phyloP scores from a whole-genome alignment of 2,888 invertebrate species.

The Microdon myrmicae region DNA sequence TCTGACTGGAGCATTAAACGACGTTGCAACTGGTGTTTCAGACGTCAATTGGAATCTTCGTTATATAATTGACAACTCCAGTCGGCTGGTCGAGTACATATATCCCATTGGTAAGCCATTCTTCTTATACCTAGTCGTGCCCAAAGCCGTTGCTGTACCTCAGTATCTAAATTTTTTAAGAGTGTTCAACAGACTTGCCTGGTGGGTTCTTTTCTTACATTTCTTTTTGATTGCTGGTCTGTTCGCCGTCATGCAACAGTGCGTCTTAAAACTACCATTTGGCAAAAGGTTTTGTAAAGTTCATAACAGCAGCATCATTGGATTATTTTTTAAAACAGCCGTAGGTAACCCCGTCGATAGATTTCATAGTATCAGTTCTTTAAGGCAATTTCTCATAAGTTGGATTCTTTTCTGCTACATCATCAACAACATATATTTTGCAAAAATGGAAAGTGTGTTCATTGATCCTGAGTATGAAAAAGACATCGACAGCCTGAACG shows the following conservation, averaged over 20 bases:
- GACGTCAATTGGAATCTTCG: conserved; percentile 60
- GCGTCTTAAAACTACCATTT: conserved; percentile 5
- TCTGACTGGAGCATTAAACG: conserved; percentile 56
- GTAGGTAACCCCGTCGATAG: conserved; percentile 58
- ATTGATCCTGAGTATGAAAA: conserved; percentile 59
- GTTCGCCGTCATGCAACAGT: conserved; percentile 7
- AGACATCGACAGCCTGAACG: conserved; percentile 58
- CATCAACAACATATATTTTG: conserved; percentile 60
- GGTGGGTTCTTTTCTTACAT: no score
- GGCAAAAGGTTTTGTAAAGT: neutral
- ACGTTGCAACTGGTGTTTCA: conserved; percentile 54
- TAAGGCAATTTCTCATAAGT: conserved; percentile 58
- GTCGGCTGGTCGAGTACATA: conserved; percentile 53
- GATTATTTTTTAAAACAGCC: conserved; percentile 58
- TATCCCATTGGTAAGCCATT: conserved; percentile 58
- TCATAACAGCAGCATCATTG: conserved; percentile 44
- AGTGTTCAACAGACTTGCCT: no score
- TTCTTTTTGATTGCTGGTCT: no score
- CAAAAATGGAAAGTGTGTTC: conserved; percentile 62
- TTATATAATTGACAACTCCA: conserved; percentile 55
- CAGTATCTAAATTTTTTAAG: conserved; percentile 59
- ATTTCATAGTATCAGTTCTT: conserved; percentile 56
- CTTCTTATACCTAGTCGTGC: conserved; percentile 59
- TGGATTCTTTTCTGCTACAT: conserved; percentile 64
- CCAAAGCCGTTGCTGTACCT: conserved; percentile 58